Evolutionary conservation across 2,888 invertebrate genomes (phyloP), one percentile per base, ranked within the genome.

Genomic region (Pristionchus arcanus): DNA sequence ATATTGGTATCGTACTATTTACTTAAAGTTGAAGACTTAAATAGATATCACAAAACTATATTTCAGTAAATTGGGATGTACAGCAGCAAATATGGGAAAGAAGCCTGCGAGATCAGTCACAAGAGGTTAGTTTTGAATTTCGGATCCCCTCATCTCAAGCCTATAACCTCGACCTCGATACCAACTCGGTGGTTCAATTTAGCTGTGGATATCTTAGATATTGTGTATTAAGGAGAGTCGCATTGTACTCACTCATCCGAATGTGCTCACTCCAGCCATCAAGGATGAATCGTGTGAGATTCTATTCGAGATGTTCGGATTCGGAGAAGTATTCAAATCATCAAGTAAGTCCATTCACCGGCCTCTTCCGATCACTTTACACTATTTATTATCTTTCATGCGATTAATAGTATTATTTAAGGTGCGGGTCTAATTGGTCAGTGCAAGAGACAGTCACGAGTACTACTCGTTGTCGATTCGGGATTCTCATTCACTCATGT

Each of bases 401-500:
- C 2, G 37, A 5, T 71, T 21, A 49, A 19, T 55, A 25, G 16
- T 55, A 5, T n/a, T 55, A 42, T 34, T 89, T 86, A 31, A 90
- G 90, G 84, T 11, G 66, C 90, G 21, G 89, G 90, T 68, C 31
- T 90, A 34, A 31, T 85, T 25, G 88, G 66, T 28, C 89, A 84
- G n/a, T 49, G 34, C 25, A 81, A 83, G n/a, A 55, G 66, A 31
- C 77, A 55, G 77, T 90, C 81, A 34, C 59, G 89, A 59, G 55
- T 97, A 94, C 97, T 97, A 83, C 96, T 98, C 42, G 97, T 99
- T 0, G 97, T 99, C 0, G 99, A 99, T 95, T 97, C 97, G 2
- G 99, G 99, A 0, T 99, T 97, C 94, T 99, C 99, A 95, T 98
- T 97, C 95, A 98, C 98, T 0, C 98, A 99, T 93, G 96, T 99